phyloP scores from a whole-genome alignment of 2,888 invertebrate species.

The Ecdyonurus torrentis region DNA sequence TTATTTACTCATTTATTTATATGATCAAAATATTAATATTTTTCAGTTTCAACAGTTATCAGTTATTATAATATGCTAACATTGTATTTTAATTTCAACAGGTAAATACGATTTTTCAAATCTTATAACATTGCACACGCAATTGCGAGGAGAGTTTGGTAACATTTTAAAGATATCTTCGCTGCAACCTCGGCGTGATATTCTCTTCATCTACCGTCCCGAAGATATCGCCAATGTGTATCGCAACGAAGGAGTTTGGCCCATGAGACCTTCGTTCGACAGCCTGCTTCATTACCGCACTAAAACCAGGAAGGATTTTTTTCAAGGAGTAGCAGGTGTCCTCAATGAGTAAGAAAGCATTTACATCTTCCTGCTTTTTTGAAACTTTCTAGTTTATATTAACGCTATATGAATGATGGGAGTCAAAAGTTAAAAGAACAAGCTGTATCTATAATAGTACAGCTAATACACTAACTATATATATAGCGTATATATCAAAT shows the following conservation, averaged over 20 bases:
- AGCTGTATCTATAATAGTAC: no score
- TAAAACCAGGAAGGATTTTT: slow-evolving; percentile 23
- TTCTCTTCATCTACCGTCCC: slow-evolving; percentile 30
- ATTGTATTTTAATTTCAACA: no score
- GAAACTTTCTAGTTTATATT: neutral
- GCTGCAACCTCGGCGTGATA: slow-evolving; percentile 21
- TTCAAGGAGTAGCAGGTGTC: slow-evolving; percentile 25
- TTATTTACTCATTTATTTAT: no score
- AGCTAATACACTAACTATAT: no score
- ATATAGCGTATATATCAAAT: no score
- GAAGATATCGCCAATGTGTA: slow-evolving; percentile 31
- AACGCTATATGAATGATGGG: neutral
- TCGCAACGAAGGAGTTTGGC: slow-evolving; percentile 28
- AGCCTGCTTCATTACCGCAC: slow-evolving; percentile 27
- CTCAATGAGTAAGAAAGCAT: neutral
- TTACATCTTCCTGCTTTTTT: neutral
- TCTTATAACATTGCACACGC: neutral
- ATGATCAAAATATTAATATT: no score
- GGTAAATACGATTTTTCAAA: neutral
- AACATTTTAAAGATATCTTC: slow-evolving; percentile 27
- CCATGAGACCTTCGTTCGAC: slow-evolving; percentile 28
- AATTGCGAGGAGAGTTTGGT: slow-evolving; percentile 23
- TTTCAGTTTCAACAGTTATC: no score
- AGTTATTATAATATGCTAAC: no score
- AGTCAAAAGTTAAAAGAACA: no score